Conservation (phyloP, 2,888 invertebrate species). For the Scaptomyza cyrtandrae region DNA sequence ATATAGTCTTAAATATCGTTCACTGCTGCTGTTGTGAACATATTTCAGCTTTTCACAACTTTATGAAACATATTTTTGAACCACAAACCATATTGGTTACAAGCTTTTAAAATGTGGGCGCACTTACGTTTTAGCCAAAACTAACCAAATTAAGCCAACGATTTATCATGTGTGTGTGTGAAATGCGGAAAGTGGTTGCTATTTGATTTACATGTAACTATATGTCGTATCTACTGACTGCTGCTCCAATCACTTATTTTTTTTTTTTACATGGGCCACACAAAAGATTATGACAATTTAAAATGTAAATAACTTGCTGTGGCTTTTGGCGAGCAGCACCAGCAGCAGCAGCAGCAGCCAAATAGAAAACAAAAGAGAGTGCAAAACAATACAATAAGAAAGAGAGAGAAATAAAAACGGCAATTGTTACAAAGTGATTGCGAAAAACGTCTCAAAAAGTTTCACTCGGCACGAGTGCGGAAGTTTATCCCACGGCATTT, state of each 20-base stretch:
- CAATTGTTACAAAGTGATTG: conserved; percentile 76
- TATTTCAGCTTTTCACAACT: not conserved
- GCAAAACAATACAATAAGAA: conserved; percentile 2
- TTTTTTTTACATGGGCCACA: conserved; percentile 55
- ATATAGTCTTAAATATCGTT: not conserved
- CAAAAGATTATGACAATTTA: conserved; percentile 72
- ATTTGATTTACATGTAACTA: not conserved
- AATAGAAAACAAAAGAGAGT: not conserved
- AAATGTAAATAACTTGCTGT: conserved; percentile 71
- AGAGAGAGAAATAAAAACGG: conserved; percentile 54
- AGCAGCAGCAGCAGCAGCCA: conserved; percentile 5
- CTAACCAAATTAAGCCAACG: conserved; percentile 5
- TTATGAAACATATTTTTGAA: not conserved
- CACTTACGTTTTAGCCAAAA: not conserved
- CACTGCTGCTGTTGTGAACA: not conserved
- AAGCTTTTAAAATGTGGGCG: conserved; percentile 2
- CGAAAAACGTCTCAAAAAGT: conserved; percentile 67
- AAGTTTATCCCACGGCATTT: conserved; percentile 76
- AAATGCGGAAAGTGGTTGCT: conserved; percentile 68
- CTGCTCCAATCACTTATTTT: conserved; percentile 53
- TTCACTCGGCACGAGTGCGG: conserved; percentile 79
- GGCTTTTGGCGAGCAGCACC: conserved; percentile 8
- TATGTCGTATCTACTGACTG: conserved; percentile 15
- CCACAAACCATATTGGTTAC: too few relatives aligned
- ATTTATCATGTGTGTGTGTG: conserved; percentile 36